phyloP scores from a whole-genome alignment of 2,797 vertebrate species.

The Myotis daubentonii region DNA sequence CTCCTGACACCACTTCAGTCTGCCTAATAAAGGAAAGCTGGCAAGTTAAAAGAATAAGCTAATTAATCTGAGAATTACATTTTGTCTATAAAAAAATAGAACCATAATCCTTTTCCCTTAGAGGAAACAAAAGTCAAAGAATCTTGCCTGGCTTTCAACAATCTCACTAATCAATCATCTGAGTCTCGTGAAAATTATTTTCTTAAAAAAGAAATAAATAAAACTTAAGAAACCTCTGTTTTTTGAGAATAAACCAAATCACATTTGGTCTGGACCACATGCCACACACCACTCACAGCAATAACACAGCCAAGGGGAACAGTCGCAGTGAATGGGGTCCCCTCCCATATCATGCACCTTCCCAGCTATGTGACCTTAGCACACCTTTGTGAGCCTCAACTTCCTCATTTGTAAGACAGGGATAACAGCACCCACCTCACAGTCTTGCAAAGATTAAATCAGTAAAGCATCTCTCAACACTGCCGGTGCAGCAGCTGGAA shows the following conservation, averaged over 20 bases:
- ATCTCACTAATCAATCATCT: conserved; percentile 8
- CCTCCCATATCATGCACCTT: not conserved
- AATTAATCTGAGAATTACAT: conserved; percentile 79
- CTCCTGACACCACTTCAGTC: conserved; percentile 64
- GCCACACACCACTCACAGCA: not conserved
- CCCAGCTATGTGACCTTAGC: not conserved
- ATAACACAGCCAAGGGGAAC: not conserved
- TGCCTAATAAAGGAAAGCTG: conserved; percentile 73
- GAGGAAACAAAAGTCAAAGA: conserved; percentile 46
- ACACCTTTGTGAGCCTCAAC: not conserved
- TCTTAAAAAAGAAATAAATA: conserved; percentile 25
- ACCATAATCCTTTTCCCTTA: conserved; percentile 50
- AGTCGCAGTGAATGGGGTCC: not conserved
- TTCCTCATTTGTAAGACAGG: not conserved
- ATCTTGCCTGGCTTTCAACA: conserved; percentile 17
- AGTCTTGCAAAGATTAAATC: not conserved
- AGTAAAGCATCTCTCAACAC: not conserved
- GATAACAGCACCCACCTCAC: not conserved
- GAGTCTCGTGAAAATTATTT: conserved; percentile 32
- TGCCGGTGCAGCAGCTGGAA: no score
- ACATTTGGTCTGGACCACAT: not conserved
- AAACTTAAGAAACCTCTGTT: not conserved
- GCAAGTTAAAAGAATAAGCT: conserved; percentile 70
- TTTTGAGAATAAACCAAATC: not conserved
- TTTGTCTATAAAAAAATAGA: conserved; percentile 62